Conservation (phyloP, 2,888 invertebrate species). For the Tanypteryx hageni region DNA sequence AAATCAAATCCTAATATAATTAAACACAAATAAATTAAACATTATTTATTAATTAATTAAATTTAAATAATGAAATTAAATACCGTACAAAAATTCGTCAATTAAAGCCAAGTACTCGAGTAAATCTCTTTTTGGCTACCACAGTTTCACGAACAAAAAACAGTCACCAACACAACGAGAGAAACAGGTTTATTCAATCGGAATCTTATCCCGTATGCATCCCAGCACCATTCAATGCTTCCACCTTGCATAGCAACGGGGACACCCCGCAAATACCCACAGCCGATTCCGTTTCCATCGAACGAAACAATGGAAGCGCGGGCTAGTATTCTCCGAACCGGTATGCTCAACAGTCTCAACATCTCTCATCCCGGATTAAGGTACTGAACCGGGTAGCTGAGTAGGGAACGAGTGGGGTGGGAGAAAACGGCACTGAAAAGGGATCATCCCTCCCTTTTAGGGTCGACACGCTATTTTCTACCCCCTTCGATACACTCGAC, state of each 20-base stretch:
- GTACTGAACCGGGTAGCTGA: neutral
- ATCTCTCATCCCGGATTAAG: slow-evolving; percentile 8
- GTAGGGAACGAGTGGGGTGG: neutral
- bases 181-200: slow-evolving; percentile 9
- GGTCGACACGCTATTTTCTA: slow-evolving; percentile 40
- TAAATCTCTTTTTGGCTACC: too few relatives aligned
- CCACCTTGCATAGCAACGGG: neutral
- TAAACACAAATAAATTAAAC: too few relatives aligned
- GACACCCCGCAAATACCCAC: neutral
- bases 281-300: neutral
- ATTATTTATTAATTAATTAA: too few relatives aligned
- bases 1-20: too few relatives aligned
- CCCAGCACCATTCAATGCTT: neutral
- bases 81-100: neutral
- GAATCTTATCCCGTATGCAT: neutral
- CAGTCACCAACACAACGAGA: neutral
- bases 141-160: neutral
- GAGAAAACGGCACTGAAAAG: neutral
- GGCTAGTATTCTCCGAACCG: neutral
- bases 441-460: neutral
- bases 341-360: neutral
- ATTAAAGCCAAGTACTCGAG: neutral
- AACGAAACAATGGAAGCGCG: neutral
- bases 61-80: too few relatives aligned
- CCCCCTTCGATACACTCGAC: slow-evolving; percentile 3